These are phyloP conservation scores for Arge pagana DNA, from an alignment of 2,888 invertebrate genomes.

Conservation along the genomic window DNA sequence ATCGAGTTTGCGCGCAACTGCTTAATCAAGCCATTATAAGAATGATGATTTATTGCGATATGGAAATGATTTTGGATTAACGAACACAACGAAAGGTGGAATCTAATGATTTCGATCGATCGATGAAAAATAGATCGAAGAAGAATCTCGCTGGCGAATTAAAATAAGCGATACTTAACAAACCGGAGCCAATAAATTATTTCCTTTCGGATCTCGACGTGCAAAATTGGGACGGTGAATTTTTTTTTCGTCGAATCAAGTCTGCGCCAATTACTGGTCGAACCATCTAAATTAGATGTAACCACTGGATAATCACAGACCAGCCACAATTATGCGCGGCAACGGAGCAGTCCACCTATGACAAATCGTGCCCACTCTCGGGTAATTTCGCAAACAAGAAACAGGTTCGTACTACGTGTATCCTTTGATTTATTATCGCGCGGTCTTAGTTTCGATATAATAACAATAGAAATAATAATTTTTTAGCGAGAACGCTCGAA, in stretches of 20 bases:
- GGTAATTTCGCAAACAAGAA: conserved; percentile 16
- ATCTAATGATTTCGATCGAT: too few species aligned
- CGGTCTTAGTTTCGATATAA: too few species aligned
- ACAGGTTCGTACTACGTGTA: conserved; percentile 22
- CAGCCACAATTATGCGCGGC: conserved; percentile 36
- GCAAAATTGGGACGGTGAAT: conserved; percentile 26
- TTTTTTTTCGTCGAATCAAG: conserved; percentile 14
- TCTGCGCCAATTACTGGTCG: conserved; percentile 35
- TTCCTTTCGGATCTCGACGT: conserved; percentile 22
- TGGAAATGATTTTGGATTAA: too few species aligned
- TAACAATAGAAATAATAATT: too few species aligned
- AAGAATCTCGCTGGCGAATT: too few species aligned
- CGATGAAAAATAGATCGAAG: too few species aligned
- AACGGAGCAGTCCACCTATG: conserved; percentile 35
- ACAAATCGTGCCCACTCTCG: conserved; percentile 40
- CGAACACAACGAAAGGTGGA: too few species aligned
- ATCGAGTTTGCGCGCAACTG: too few species aligned
- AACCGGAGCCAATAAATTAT: conserved; percentile 24
- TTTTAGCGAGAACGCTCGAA: too few species aligned
- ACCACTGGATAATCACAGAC: conserved; percentile 41
- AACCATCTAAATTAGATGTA: conserved; percentile 41
- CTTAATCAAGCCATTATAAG: too few species aligned
- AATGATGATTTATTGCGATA: too few species aligned
- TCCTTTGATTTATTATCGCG: conserved; percentile 12
- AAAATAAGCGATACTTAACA: too few species aligned